Evolutionary conservation across 2,888 invertebrate genomes (phyloP), one percentile per base, ranked within the genome.

Genomic region (Bursaphelenchus okinawaensis): DNA sequence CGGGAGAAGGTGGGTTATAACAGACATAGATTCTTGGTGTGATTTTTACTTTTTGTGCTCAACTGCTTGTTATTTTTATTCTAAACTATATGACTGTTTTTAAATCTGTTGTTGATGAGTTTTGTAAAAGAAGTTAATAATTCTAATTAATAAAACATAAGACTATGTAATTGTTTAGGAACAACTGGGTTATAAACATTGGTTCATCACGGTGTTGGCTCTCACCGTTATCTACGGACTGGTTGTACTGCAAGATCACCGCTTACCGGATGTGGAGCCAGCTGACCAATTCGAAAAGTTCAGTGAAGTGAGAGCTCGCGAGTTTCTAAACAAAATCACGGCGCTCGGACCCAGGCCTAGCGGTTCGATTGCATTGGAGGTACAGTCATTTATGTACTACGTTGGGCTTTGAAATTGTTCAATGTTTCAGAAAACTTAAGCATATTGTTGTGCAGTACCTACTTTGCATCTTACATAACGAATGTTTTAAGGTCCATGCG

Each of bases 261-360:
- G 63, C 16, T 63, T 76, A 61, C 75, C 75, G 12, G 29, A 63
- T 22, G 71, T 76, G 19, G 62, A 63, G 28, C 67, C 64, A 20
- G 67, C 65, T 4, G 55, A 63, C 40, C 58, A 73, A 28, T 55
- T n/a, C n/a, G 55, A 57, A n/a, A 22, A 55, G 19, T 75, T 76
- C 65, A 69, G 69, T 19, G 75, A 76, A 61, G 63, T 58, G 16
- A 68, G 79, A 7, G 80, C 80, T 9, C 68, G 80, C 7, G 58
- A 62, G 0, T 52, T 76, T 7, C 73, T 80, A 23, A 78, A 74
- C 65, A 51, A 72, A 27, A 57, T 81, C 8, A 66, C 75, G 0
- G 72, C 68, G 9, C 68, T 80, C 20, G 81, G 81, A 8, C 80
- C 81, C 4, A 60, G 81, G 20, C 75, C 77, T 7, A 78, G 78